These are phyloP conservation scores for Calliopum simillimum DNA, from an alignment of 2,888 invertebrate species.

Conservation along the genomic window DNA sequence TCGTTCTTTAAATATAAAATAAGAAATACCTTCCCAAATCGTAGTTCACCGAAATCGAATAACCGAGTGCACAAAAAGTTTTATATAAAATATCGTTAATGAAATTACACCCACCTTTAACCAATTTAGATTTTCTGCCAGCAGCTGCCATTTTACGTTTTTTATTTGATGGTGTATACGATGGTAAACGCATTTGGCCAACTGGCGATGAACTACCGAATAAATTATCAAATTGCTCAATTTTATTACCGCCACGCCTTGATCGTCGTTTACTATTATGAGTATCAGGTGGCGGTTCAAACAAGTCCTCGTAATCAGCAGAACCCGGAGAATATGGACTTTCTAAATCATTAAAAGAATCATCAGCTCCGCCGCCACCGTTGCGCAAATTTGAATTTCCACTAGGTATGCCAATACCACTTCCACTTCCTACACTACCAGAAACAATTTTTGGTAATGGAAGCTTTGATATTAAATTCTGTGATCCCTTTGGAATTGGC, in stretches of 20 bases:
- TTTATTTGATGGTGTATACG: slow-evolving; percentile 49
- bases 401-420: slow-evolving; percentile 47
- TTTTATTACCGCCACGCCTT: slow-evolving; percentile 49
- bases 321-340: slow-evolving; percentile 92
- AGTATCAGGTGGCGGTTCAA: slow-evolving; percentile 76
- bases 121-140: slow-evolving; percentile 56
- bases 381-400: slow-evolving; percentile 46
- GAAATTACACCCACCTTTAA: slow-evolving; percentile 64
- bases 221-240: slow-evolving; percentile 74
- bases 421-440: slow-evolving; percentile 56
- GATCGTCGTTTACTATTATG: slow-evolving; percentile 49
- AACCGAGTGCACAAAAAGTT: background rate
- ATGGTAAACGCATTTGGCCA: slow-evolving; percentile 52
- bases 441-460: slow-evolving; percentile 55
- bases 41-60: slow-evolving; percentile 5
- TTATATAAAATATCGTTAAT: background rate
- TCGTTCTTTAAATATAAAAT: slow-evolving; percentile 4
- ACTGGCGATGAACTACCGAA: slow-evolving; percentile 72
- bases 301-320: slow-evolving; percentile 88
- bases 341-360: slow-evolving; percentile 74
- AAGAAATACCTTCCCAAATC: slow-evolving; percentile 32
- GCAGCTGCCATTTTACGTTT: slow-evolving; percentile 47
- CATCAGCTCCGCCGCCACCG: slow-evolving; percentile 65
- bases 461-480: slow-evolving; percentile 49
- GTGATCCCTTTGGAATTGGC: slow-evolving; percentile 51